Base-by-base conservation (phyloP, 2,113 vertebrate genomes). In the Fulmarus glacialis region DNA sequence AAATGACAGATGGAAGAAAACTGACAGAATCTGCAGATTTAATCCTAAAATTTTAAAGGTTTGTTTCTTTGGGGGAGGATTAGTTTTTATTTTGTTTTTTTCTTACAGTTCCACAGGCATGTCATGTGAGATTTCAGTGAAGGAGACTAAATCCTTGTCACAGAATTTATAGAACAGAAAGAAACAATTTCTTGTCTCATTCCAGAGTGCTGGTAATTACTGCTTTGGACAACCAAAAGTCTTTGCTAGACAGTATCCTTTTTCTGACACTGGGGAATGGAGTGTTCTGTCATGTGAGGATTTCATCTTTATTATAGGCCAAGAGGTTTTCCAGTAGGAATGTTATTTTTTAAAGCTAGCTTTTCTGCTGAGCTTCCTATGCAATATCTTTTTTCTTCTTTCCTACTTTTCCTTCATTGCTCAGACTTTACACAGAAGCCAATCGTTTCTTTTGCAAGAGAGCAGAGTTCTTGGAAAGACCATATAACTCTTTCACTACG, bases 391-490 rank as follows among this genome's bases (percentile, higher is more conserved):
- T 92, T 81, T 52, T 14, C 20, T 82, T 75, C 70, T 43, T 83
- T 92, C 32, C 58, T 80, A 71, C 34, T 86, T 87, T 70, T 67
- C 59, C 59, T 59, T 66, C 42, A 4, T 42, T 82, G 64, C 66
- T 6, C 43, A 93, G n/a, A 59, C 29, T 94, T 95, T 67, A 67
- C 79, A 62, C 78, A 90, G 79, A 87, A 93, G 70, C 66, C 87
- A 91, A 96, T 64, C 47, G 89, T 93, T 80, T 30, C 82, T 92
- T 93, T 82, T 71, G 47, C 64, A 93, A 75, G 64, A 93, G 18
- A 96, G 43, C 64, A 74, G 79, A 79, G 72, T 91, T 98, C 85
- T 97, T 96, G 94, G 94, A 92, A 97, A 95, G 83, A 82, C 77
- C 64, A 83, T 67, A 59, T 34, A 96, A 55, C 56, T 60, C 78